Conservation (phyloP, 1,140 invertebrate genomes). For the Temnothorax longispinosus region DNA sequence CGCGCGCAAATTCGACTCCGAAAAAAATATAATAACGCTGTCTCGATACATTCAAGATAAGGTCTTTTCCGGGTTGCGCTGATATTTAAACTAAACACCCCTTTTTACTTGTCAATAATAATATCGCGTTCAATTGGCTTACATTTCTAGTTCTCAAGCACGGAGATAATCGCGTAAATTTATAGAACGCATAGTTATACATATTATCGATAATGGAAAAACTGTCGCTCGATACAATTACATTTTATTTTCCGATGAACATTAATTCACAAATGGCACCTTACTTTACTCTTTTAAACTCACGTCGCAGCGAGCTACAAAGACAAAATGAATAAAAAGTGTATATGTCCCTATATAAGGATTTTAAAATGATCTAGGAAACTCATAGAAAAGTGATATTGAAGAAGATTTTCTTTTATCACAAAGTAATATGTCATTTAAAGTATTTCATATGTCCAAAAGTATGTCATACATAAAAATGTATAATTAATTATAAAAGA, state of each 20-base stretch:
- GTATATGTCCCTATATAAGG: neutral
- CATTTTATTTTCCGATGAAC: constrained; percentile 6
- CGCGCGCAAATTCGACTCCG: neutral
- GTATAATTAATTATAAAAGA: neutral
- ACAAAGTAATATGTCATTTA: too few species aligned
- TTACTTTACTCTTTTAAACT: neutral
- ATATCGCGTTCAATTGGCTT: neutral
- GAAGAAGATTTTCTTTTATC: neutral
- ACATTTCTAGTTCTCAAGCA: neutral
- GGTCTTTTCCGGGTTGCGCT: neutral
- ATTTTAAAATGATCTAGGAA: neutral
- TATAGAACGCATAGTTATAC: neutral
- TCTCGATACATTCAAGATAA: neutral
- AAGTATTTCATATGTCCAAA: neutral
- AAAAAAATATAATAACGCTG: neutral
- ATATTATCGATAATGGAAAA: constrained; percentile 24
- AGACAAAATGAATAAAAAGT: neutral
- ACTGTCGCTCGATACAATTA: neutral
- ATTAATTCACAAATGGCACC: neutral
- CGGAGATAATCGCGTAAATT: neutral
- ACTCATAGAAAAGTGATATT: neutral
- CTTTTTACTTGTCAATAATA: constrained; percentile 8
- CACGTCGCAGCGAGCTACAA: neutral
- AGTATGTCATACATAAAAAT: neutral
- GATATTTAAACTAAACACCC: neutral